Evolutionary conservation across 1,140 invertebrate species (phyloP).

Genomic region (Pseudomyrmex pallidus): DNA sequence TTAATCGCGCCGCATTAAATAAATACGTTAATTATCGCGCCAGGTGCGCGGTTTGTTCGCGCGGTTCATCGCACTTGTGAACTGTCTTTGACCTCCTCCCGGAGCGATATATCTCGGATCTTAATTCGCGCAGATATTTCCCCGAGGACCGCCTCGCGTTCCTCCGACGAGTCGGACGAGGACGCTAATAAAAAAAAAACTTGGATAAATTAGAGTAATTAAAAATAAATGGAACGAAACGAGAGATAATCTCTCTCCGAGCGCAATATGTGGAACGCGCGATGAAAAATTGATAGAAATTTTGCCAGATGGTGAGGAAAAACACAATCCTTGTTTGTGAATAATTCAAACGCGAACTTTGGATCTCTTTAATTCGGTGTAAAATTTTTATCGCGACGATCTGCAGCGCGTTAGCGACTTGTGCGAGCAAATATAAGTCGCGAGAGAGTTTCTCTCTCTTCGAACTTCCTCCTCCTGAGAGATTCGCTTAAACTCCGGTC

Average conservation of each 20-base stretch:
- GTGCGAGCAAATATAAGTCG: background rate
- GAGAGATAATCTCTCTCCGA: no score
- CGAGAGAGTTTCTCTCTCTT: background rate
- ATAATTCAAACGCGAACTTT: no score
- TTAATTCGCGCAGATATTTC: constrained; percentile 25
- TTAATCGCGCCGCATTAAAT: constrained; percentile 14
- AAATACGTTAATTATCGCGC: constrained; percentile 23
- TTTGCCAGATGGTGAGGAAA: no score
- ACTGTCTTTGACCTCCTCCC: constrained; percentile 3
- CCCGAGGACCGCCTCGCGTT: background rate
- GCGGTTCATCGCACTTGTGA: constrained; percentile 4
- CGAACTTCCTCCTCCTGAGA: background rate
- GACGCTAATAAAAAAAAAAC: background rate
- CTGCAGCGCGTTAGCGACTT: background rate
- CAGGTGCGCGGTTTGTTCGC: background rate
- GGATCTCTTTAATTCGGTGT: no score
- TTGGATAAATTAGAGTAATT: background rate
- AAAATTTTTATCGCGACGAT: constrained; percentile 5
- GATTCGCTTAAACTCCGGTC: background rate
- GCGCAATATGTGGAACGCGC: no score
- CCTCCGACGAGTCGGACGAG: background rate
- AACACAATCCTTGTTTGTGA: background rate
- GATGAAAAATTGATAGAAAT: no score
- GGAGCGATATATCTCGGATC: background rate
- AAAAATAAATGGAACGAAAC: no score